Evolutionary conservation across 2,888 invertebrate genomes (phyloP).

Genomic region (Pandemis heparana): DNA sequence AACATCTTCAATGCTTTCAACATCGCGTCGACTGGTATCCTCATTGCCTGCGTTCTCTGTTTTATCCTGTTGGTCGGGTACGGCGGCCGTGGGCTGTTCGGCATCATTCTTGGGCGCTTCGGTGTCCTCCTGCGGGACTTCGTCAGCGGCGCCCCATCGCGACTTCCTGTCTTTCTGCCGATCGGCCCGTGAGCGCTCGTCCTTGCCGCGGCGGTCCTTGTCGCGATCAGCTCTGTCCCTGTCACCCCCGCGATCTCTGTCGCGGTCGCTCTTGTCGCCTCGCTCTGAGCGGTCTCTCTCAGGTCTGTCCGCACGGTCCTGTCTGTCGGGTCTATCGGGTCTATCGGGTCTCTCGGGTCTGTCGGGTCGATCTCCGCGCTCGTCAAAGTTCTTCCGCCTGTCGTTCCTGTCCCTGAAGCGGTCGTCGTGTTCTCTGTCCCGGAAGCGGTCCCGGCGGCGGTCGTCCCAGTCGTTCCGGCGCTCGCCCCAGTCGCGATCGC

Average conservation of each 20-base stretch:
- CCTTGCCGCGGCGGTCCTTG: constrained; percentile 27
- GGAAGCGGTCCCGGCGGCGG: constrained; percentile 59
- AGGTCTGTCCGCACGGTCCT: constrained; percentile 24
- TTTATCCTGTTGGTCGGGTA: constrained; percentile 4
- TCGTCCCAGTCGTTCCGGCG: constrained; percentile 69
- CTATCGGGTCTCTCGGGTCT: constrained; percentile 43
- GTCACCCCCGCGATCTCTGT: constrained; percentile 18
- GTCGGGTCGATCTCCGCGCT: constrained; percentile 15
- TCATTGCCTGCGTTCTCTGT: constrained; percentile 6
- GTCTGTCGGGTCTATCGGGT: constrained; percentile 31
- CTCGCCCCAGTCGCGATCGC: constrained; percentile 46
- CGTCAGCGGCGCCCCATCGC: constrained; percentile 77
- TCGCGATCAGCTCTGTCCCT: constrained; percentile 17
- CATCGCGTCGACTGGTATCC: constrained; percentile 5
- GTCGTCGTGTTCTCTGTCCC: constrained; percentile 61
- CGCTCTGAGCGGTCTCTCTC: constrained; percentile 25
- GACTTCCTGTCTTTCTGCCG: constrained; percentile 79
- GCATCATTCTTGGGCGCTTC: background rate
- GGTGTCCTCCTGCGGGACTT: constrained; percentile 44
- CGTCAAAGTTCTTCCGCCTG: constrained; percentile 60
- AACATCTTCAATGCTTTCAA: background rate
- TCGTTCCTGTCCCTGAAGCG: constrained; percentile 56
- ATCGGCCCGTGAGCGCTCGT: constrained; percentile 61
- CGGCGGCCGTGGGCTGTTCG: background rate
- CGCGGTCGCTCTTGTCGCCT: constrained; percentile 16